Evolutionary conservation across 2,113 vertebrate species (phyloP).

Genomic region (Nettapus auritus): DNA sequence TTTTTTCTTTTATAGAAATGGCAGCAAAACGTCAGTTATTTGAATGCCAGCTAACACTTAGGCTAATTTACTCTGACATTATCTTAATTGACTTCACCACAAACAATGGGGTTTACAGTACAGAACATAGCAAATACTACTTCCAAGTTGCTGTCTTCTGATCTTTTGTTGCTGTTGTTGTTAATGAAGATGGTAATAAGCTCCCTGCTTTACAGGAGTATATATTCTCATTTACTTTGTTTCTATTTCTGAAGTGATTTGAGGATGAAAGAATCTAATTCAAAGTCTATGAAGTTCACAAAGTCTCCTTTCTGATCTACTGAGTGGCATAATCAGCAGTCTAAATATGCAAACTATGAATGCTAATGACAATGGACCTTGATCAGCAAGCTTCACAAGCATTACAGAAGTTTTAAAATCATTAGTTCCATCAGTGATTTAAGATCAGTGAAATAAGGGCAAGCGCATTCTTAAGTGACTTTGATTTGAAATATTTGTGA

Average conservation of each 20-base stretch:
- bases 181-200: not conserved
- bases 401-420: not conserved
- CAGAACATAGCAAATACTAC: not conserved
- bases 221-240: not conserved
- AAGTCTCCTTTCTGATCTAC: not conserved
- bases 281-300: not conserved
- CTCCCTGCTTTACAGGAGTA: not conserved
- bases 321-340: not conserved
- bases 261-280: not conserved
- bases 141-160: not conserved
- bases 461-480: not conserved
- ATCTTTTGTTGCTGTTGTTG: not conserved
- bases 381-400: not conserved
- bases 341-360: not conserved
- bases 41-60: not conserved
- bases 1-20: not conserved
- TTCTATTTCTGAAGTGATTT: not conserved
- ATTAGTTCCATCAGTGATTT: not conserved
- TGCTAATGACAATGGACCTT: not conserved
- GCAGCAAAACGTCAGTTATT: not conserved
- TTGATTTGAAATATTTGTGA: not conserved
- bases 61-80: conserved; percentile 10
- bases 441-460: not conserved
- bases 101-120: not conserved
- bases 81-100: not conserved